Percentiles rank a stretch among this genome's conserved stretches.
Conservation (phyloP, 2,888 invertebrate genomes). For the Macrophya alboannulata region DNA sequence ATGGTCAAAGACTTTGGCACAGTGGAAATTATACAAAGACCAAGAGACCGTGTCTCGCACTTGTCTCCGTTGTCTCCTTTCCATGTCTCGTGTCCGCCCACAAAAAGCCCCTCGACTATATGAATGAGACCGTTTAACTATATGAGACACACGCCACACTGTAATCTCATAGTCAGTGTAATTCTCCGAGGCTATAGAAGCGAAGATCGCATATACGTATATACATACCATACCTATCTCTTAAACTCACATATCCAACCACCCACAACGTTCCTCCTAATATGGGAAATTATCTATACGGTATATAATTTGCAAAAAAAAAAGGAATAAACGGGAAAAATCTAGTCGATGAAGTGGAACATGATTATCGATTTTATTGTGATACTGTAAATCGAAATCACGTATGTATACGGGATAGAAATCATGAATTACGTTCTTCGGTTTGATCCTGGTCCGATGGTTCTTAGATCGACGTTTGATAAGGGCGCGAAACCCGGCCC, state of each 20-base stretch:
- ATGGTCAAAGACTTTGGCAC: not conserved
- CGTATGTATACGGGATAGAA: not conserved
- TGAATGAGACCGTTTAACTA: slow-evolving; percentile 75
- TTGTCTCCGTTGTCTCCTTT: slow-evolving; percentile 71
- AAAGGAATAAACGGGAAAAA: too few relatives aligned
- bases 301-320: too few relatives aligned
- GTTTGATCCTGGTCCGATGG: slow-evolving; percentile 60
- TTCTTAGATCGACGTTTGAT: slow-evolving; percentile 69
- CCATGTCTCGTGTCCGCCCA: slow-evolving; percentile 77
- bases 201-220: not conserved
- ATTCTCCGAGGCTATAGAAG: not conserved
- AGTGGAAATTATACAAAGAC: not conserved
- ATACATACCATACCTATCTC: not conserved
- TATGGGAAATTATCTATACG: too few relatives aligned
- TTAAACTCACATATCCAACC: not conserved
- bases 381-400: too few relatives aligned
- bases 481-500: slow-evolving; percentile 64
- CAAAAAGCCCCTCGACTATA: slow-evolving; percentile 69
- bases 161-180: slow-evolving; percentile 31
- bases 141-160: slow-evolving; percentile 64
- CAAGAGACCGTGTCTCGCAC: slow-evolving; percentile 66
- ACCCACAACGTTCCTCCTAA: not conserved
- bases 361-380: too few relatives aligned
- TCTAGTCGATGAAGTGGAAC: too few relatives aligned
- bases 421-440: slow-evolving; percentile 53